A percentile compares a stretch with the other conserved stretches of the same genome.
phyloP scores from a whole-genome alignment of 2,797 vertebrate genomes.

The Acanthiza pusilla region DNA sequence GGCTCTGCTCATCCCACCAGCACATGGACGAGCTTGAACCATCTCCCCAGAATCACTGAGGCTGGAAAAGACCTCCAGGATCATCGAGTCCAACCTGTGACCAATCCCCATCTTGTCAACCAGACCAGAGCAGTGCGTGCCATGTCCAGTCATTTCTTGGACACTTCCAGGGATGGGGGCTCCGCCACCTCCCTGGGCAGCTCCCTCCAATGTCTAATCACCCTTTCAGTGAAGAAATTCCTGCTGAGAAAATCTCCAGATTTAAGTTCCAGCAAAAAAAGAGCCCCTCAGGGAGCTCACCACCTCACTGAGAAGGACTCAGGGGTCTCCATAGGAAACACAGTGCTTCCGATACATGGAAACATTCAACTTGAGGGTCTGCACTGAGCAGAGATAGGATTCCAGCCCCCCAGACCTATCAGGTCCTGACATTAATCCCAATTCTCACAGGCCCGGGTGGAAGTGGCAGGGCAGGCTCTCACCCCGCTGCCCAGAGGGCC shows the following conservation, averaged over 20 bases:
- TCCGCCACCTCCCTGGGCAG: neutral
- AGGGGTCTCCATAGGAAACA: fast-evolving
- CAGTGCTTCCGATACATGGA: fast-evolving
- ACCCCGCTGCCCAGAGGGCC: fast-evolving
- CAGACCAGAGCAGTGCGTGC: neutral
- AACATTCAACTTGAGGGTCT: fast-evolving
- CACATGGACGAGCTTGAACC: neutral
- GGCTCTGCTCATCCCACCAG: neutral
- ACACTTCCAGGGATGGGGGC: neutral
- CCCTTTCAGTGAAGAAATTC: neutral
- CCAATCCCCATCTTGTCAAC: neutral
- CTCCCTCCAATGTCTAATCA: neutral
- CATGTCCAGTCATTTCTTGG: neutral
- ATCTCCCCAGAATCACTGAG: neutral
- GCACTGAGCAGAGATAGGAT: fast-evolving
- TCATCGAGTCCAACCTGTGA: neutral
- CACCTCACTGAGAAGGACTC: fast-evolving
- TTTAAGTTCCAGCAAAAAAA: neutral
- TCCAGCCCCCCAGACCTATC: too few species aligned
- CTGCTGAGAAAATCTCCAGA: neutral
- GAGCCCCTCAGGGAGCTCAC: too few species aligned
- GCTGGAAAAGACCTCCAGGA: neutral
- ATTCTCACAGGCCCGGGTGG: fast-evolving
- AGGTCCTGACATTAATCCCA: neutral
- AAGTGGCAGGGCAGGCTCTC: neutral